Evolutionary conservation across 2,797 vertebrate species (phyloP), one percentile per base, ranked within the genome.

Genomic region (Prunella strophiata): DNA sequence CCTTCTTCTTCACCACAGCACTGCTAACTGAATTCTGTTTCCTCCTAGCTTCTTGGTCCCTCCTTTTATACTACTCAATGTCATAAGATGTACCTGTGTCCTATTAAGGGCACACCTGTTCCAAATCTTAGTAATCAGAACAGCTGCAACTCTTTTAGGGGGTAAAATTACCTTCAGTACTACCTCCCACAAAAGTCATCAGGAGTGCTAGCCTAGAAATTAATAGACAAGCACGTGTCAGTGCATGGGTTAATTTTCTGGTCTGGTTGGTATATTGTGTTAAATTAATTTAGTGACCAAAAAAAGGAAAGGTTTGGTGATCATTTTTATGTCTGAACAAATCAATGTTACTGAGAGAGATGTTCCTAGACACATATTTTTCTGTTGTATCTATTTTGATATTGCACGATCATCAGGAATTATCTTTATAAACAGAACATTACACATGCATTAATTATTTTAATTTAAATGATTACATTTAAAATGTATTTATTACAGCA

Each of bases 181-280:
- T 36, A 36, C 36, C 36, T 36, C 36, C 36, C 36, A 36, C 36
- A 36, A 36, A 36, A 36, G 43, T 82, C 11, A 42, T 10, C 8
- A 29, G 13, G 32, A 8, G 1, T 43, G 23, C 26, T 68, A 27
- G 13, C 29, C 13, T 70, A 70, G 38, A 54, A 50, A 62, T 54
- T 38, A 50, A 4, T 34, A 48, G 29, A 29, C 30, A 62, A 5
- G 22, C 16, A 18, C 38, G 4, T 54, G 5, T 27, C 19, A 62
- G 6, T 13, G 2, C 0, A 0, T 36, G 27, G 9, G 7, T 4
- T 2, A 7, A 26, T 81, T 55, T 57, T 70, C 51, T 62, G 6
- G 14, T 81, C 25, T 66, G 34, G 34, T 34, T 27, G 10, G 3
- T 62, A 29, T 47, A 47, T 50, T 70, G 47, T 32, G 20, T 10